phyloP scores from a whole-genome alignment of 1,140 invertebrate genomes.

The Oryctes rhinoceros region DNA sequence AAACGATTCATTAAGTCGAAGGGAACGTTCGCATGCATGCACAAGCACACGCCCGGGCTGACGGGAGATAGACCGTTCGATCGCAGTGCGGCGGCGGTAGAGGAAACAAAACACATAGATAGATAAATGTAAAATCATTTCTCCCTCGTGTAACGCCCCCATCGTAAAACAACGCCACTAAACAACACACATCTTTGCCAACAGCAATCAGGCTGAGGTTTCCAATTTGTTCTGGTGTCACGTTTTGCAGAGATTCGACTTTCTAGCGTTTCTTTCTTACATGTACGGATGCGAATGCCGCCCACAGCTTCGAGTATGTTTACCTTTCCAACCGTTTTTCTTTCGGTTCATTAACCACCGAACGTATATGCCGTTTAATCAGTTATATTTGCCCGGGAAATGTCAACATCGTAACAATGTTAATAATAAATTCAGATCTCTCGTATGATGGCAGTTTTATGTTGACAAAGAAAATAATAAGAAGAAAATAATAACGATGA shows the following conservation, averaged over 20 bases:
- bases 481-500: no score
- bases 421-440: no score
- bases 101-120: constrained; percentile 17
- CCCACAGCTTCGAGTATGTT: constrained; percentile 9
- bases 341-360: neutral
- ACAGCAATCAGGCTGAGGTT: constrained; percentile 27
- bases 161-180: constrained; percentile 31
- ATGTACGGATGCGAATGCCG: neutral
- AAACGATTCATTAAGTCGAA: constrained; percentile 19
- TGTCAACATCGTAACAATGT: no score
- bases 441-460: no score
- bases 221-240: constrained; percentile 22
- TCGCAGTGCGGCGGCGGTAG: neutral
- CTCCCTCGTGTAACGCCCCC: constrained; percentile 20
- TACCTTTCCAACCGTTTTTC: neutral
- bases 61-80: neutral
- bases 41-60: neutral
- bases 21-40: neutral
- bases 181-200: constrained; percentile 20
- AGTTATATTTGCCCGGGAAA: neutral
- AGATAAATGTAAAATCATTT: constrained; percentile 38
- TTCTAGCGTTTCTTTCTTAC: neutral
- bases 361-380: constrained; percentile 13
- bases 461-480: no score
- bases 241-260: constrained; percentile 17